Percentiles rank a stretch among this genome's conserved stretches.
Evolutionary conservation across 2,113 vertebrate genomes (phyloP).

Genomic region (Sylvia atricapilla): DNA sequence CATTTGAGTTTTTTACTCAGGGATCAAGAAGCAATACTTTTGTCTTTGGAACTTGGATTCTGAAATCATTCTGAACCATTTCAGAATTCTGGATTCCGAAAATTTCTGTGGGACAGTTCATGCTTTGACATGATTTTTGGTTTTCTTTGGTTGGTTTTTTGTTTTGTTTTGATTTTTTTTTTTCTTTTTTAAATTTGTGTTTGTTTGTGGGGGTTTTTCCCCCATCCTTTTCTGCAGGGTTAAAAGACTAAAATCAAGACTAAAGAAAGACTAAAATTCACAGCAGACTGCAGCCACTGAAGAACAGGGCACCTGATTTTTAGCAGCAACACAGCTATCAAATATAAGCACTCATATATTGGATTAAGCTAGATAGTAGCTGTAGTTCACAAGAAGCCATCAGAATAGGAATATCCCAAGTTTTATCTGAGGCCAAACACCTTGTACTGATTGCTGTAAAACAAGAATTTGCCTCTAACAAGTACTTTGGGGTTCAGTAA

Average conservation of each 20-base stretch:
- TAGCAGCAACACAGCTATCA: neutral
- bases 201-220: neutral
- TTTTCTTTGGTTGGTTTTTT: neutral
- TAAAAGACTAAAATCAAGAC: neutral
- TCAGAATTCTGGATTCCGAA: neutral
- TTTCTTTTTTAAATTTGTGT: neutral
- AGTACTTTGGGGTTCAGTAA: neutral
- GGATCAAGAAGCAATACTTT: neutral
- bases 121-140: neutral
- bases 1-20: neutral
- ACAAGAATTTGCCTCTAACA: neutral
- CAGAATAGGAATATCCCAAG: neutral
- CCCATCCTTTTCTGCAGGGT: neutral
- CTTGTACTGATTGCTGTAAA: neutral
- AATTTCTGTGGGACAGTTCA: neutral
- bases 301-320: neutral
- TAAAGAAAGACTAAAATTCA: neutral
- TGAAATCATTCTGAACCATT: no score
- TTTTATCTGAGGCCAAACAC: constrained; percentile 2
- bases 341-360: neutral
- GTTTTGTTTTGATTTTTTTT: neutral
- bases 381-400: neutral
- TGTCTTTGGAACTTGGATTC: neutral
- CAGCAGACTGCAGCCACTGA: neutral
- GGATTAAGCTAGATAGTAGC: neutral